Percentiles rank a stretch among this genome's conserved stretches.
Evolutionary conservation across 2,888 invertebrate genomes (phyloP).

Genomic region (Acleris emargana): DNA sequence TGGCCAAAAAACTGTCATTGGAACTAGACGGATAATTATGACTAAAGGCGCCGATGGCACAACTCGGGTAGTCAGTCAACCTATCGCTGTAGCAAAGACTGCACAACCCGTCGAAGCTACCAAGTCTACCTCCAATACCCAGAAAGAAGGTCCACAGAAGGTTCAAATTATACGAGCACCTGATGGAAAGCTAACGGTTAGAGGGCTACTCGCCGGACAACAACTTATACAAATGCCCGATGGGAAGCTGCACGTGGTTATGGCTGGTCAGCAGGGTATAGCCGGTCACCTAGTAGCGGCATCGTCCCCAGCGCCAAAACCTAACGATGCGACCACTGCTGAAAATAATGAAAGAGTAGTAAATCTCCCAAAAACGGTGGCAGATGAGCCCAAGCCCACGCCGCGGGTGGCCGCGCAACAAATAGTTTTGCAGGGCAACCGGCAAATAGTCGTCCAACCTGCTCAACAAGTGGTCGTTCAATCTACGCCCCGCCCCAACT

Average conservation of each 20-base stretch:
- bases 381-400: slow-evolving; percentile 42
- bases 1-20: slow-evolving; percentile 86
- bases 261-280: slow-evolving; percentile 85
- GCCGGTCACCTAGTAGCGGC: slow-evolving; percentile 73
- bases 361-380: slow-evolving; percentile 44
- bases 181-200: slow-evolving; percentile 95
- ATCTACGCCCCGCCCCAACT: slow-evolving; percentile 52
- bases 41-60: slow-evolving; percentile 89
- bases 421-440: slow-evolving; percentile 57
- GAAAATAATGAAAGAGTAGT: slow-evolving; percentile 46
- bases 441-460: slow-evolving; percentile 68
- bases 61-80: slow-evolving; percentile 86
- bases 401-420: slow-evolving; percentile 50
- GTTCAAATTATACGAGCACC: slow-evolving; percentile 96
- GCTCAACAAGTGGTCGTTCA: slow-evolving; percentile 56
- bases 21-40: slow-evolving; percentile 88
- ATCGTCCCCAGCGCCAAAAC: slow-evolving; percentile 54
- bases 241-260: slow-evolving; percentile 94
- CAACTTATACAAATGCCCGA: slow-evolving; percentile 96
- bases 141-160: slow-evolving; percentile 86
- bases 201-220: slow-evolving; percentile 95
- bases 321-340: slow-evolving; percentile 46
- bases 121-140: slow-evolving; percentile 56
- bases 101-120: slow-evolving; percentile 66
- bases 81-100: slow-evolving; percentile 62